Evolutionary conservation across 1,140 invertebrate species (phyloP), one percentile per base, ranked within the genome.

Genomic region (Drosophila lacertosa): DNA sequence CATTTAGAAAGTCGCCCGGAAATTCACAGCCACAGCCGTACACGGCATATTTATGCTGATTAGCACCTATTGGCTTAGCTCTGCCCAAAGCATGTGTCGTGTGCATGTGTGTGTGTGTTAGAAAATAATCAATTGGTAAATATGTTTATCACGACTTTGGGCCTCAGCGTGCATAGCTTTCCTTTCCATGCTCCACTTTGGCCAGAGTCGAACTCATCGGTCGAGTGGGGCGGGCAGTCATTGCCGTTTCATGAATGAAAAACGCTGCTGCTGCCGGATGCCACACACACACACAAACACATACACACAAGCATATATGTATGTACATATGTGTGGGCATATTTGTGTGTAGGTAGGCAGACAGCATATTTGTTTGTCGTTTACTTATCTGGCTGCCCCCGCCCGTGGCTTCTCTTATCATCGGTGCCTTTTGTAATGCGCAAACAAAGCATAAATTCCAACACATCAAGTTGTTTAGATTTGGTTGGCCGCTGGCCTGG

Each of bases 111-210:
- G 32, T 35, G 42, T 44, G 50, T 62, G 24, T 29, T 77, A 68
- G 79, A 83, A 83, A 78, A 78, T 83, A 83, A 83, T 83, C 79
- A 83, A 83, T 83, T 78, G 79, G 82, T 86, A 86, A 86, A 86
- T 86, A 86, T 86, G 82, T 86, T 86, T 86, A 86, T 86, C 81
- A 86, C 81, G 81, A 86, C 58, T 86, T 86, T 74, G 74, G 74
- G 68, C 50, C 48, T 44, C 73, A 70, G 65, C 62, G 53, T 65
- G 67, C 67, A 51, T 68, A 65, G 80, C 78, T 82, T 79, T 79
- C 55, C 74, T 66, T 69, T 69, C 54, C 50, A 45, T 86, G 81
- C 74, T 86, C 81, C 69, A 86, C 77, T 77, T 86, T 81, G 78
- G 35, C 35, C 33, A 42, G 48, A 48, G 16, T 26, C 37, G 13